These are phyloP conservation scores for Lutjanus campechanus DNA, from an alignment of 2,797 vertebrate species.

Conservation along the genomic window DNA sequence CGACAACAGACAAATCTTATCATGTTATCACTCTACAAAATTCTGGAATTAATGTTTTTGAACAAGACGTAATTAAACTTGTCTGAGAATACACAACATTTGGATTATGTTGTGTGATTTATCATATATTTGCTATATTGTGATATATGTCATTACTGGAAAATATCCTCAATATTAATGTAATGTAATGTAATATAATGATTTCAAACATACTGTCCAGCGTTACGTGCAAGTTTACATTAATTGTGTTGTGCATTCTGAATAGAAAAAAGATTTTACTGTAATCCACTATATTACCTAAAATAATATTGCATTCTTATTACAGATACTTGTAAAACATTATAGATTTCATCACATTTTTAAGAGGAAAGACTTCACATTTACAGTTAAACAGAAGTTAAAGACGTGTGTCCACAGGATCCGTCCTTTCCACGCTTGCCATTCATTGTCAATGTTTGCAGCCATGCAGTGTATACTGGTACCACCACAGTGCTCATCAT, in stretches of 20 bases:
- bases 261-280: neutral
- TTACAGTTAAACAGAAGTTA: too few species aligned
- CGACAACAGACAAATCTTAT: neutral
- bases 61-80: too few species aligned
- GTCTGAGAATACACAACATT: neutral
- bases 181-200: neutral
- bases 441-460: too few species aligned
- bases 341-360: neutral
- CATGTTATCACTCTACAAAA: neutral
- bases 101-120: neutral
- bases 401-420: too few species aligned
- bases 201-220: neutral
- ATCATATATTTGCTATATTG: neutral
- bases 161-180: neutral
- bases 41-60: neutral
- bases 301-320: neutral
- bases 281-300: neutral
- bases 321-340: neutral
- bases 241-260: neutral
- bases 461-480: too few species aligned
- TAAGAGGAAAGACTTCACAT: too few species aligned
- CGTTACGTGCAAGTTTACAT: neutral
- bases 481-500: too few species aligned
- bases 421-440: too few species aligned
- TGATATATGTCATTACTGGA: neutral